These are phyloP conservation scores for Idaea aversata DNA, from an alignment of 2,888 invertebrate species.

Conservation along the genomic window DNA sequence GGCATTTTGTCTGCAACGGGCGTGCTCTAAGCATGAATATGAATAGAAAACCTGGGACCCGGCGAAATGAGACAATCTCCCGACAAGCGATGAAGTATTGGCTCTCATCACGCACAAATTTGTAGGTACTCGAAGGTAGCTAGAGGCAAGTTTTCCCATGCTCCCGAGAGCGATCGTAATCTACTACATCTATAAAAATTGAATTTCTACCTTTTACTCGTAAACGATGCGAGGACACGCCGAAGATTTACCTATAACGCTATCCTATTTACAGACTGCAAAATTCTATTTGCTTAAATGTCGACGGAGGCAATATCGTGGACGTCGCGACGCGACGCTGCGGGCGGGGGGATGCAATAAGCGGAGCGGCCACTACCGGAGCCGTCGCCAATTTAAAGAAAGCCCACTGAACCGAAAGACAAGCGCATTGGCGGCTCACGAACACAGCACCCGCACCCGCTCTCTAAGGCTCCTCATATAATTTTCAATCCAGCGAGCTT, in stretches of 20 bases:
- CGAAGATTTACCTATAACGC: conserved; percentile 69
- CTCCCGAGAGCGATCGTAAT: conserved; percentile 48
- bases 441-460: conserved; percentile 63
- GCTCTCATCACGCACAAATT: conserved; percentile 71
- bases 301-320: conserved; percentile 78
- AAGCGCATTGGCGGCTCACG: conserved; percentile 80
- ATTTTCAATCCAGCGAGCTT: conserved; percentile 80
- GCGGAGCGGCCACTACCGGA: conserved; percentile 72
- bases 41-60: conserved; percentile 59
- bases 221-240: conserved; percentile 56
- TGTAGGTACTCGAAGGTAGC: conserved; percentile 33
- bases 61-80: conserved; percentile 61
- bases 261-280: conserved; percentile 73
- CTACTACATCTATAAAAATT: conserved; percentile 61
- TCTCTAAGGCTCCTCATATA: conserved; percentile 76
- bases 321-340: conserved; percentile 63
- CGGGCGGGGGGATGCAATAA: conserved; percentile 77
- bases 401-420: conserved; percentile 81
- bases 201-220: conserved; percentile 60
- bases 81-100: conserved; percentile 67
- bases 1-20: conserved; percentile 52
- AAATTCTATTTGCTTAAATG: conserved; percentile 79
- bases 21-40: conserved; percentile 61
- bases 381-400: conserved; percentile 81
- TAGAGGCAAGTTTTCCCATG: conserved; percentile 24